phyloP scores from a whole-genome alignment of 2,113 vertebrate genomes.

The Anolis carolinensis region DNA sequence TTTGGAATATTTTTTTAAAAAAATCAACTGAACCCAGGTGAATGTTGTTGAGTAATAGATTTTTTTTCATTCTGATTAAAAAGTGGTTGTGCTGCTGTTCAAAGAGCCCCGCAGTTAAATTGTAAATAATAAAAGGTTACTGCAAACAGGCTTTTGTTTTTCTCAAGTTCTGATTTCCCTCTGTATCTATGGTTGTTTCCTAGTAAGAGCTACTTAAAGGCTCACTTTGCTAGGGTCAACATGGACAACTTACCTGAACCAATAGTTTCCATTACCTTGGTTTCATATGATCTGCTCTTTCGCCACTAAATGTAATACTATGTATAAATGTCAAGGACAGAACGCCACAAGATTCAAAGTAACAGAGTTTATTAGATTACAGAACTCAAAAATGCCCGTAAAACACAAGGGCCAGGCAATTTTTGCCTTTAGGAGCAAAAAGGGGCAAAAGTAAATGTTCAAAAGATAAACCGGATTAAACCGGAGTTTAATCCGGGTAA shows the following conservation, averaged over 20 bases:
- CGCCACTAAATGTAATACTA: conserved; percentile 44
- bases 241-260: conserved; percentile 57
- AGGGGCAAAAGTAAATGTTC: too few species aligned
- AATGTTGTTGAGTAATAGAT: background rate
- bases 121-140: conserved; percentile 71
- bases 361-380: too few species aligned
- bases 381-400: too few species aligned
- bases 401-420: too few species aligned
- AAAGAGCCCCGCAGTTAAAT: conserved; percentile 59
- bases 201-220: conserved; percentile 62
- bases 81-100: conserved; percentile 19
- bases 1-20: conserved; percentile 21
- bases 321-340: too few species aligned
- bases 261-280: conserved; percentile 71
- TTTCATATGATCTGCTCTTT: conserved; percentile 53
- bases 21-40: background rate
- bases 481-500: too few species aligned
- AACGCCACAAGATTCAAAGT: too few species aligned
- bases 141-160: conserved; percentile 65
- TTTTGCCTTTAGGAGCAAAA: too few species aligned
- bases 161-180: conserved; percentile 73
- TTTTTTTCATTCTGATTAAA: conserved; percentile 28
- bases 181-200: conserved; percentile 67
- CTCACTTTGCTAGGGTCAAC: conserved; percentile 69
- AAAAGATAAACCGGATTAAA: too few species aligned